Conservation (phyloP, 1,140 invertebrate genomes). For the Aphidius gifuensis region DNA sequence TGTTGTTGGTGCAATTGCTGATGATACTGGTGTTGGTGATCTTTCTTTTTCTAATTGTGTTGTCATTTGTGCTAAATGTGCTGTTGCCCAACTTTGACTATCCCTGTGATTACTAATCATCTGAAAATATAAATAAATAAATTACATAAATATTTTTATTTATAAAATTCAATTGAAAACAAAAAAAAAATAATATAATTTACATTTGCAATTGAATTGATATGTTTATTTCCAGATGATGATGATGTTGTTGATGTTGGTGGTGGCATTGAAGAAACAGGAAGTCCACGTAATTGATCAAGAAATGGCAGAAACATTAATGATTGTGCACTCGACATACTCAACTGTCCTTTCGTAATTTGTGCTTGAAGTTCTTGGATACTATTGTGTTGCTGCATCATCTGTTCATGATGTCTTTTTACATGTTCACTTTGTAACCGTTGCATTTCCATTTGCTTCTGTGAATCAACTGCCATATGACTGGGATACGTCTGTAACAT, state of each 20-base stretch:
- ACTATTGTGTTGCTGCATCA: conserved; percentile 53
- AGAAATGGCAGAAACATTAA: conserved; percentile 63
- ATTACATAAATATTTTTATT: not conserved
- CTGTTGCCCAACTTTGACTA: conserved; percentile 44
- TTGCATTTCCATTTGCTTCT: conserved; percentile 56
- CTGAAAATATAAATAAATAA: conserved; percentile 28
- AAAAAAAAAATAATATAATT: conserved; percentile 22
- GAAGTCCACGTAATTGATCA: conserved; percentile 56
- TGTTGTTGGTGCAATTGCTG: conserved; percentile 45
- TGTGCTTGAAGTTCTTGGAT: conserved; percentile 61
- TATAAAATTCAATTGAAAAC: not conserved
- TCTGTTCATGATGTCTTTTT: conserved; percentile 55
- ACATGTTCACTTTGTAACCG: conserved; percentile 56
- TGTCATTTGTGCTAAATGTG: conserved; percentile 48
- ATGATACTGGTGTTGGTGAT: conserved; percentile 53
- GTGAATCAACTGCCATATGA: conserved; percentile 51
- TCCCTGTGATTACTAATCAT: conserved; percentile 50
- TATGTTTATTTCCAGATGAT: conserved; percentile 52
- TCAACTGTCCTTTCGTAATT: conserved; percentile 47
- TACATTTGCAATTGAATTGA: conserved; percentile 53
- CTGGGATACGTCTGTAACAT: conserved; percentile 47
- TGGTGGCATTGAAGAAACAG: conserved; percentile 41
- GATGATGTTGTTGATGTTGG: conserved; percentile 49
- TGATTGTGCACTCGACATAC: conserved; percentile 53
- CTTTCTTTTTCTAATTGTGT: conserved; percentile 49